phyloP scores from a whole-genome alignment of 2,113 vertebrate genomes.

The Oplegnathus fasciatus region DNA sequence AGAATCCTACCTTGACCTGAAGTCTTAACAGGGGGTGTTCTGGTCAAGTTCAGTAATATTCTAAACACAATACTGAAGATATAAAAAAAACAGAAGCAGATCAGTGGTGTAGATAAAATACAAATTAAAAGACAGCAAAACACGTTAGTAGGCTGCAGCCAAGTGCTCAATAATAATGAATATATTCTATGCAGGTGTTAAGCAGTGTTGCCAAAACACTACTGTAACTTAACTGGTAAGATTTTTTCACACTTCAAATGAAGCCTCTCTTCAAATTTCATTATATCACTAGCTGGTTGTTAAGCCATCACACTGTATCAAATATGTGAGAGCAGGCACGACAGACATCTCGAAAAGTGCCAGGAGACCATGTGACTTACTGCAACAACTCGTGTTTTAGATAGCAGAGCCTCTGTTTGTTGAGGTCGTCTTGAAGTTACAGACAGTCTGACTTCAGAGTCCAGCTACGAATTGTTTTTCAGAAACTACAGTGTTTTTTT shows the following conservation, averaged over 20 bases:
- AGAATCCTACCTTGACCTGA: background rate
- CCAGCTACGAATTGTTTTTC: background rate
- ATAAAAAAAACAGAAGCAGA: background rate
- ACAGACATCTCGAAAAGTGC: conserved; percentile 3
- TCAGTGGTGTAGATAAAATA: background rate
- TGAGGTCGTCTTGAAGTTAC: background rate
- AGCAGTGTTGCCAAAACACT: conserved; percentile 10
- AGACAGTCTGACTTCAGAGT: background rate
- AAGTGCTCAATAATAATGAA: background rate
- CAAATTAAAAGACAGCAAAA: background rate
- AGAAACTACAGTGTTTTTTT: background rate
- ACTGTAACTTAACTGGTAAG: background rate
- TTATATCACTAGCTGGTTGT: background rate
- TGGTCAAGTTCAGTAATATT: background rate
- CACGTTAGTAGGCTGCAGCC: background rate
- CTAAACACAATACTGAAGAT: background rate
- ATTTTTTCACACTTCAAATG: conserved; percentile 12
- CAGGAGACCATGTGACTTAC: background rate
- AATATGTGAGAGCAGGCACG: background rate
- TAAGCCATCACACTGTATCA: conserved; percentile 4
- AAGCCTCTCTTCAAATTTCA: background rate
- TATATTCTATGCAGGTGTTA: background rate
- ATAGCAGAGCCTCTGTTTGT: background rate
- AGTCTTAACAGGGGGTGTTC: background rate
- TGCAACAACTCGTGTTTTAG: background rate